Evolutionary conservation across 64 coral and sea anemone genomes (phyloP), one percentile per base, ranked within the genome.

Genomic region (Acropora tenuis): DNA sequence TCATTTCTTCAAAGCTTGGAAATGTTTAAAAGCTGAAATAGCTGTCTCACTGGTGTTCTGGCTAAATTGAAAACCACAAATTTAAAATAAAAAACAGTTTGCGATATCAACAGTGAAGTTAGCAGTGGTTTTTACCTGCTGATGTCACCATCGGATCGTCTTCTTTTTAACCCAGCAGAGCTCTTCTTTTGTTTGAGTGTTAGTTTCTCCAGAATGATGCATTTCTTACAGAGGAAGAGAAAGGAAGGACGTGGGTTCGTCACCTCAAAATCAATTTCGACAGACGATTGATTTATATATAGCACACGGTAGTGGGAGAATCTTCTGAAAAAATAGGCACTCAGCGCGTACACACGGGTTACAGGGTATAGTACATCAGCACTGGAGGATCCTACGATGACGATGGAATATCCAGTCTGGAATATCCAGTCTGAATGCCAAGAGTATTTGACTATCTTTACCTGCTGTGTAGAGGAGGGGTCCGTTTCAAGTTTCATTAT

Each of bases 91-190:
- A 30, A 30, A 49, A 79, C 3, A 55, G 18, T 55, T 79, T 6
- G 12, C 2, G 75, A 11, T 3, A 79, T 18, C 1, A 17, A 79
- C 5, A 41, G 4, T 49, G 15, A 79, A 16, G 77, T 40, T 5
- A 79, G 9, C 11, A 30, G 49, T 3, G 4, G 3, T 58, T 0
- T 59, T 82, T 83, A 83, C 80, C 61, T 83, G 41, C 40, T 83
- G 60, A 83, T 83, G 58, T 84, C 63, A 11, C 65, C 59, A 19
- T 84, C 82, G 19, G 65, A 71, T 19, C 61, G 17, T 50, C 78
- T 80, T 60, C 78, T 80, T 57, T 57, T 80, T 60, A 60, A 60
- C 52, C 40, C 50, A 10, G 2, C 30, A 30, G 30, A 30, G 30
- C 30, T 19, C 20, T 30, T 59, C 10, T 60, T 84, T 4, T 12